These are phyloP conservation scores for Chloropsis hardwickii DNA, from an alignment of 2,113 vertebrate species.

Conservation along the genomic window DNA sequence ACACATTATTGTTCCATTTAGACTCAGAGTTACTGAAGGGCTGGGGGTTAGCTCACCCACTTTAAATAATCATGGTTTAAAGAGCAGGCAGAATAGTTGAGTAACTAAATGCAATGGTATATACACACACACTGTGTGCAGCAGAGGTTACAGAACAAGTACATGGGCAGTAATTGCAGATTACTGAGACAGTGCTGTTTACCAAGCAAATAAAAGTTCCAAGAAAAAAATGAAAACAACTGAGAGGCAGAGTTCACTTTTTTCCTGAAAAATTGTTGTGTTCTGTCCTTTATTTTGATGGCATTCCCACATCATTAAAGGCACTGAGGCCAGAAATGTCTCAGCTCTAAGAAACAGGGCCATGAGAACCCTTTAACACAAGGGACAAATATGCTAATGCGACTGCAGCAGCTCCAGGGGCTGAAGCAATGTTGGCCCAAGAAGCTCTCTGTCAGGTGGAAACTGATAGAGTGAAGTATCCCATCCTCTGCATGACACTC, in stretches of 20 bases:
- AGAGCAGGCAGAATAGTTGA: not conserved
- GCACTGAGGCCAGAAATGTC: not conserved
- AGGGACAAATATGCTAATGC: no score
- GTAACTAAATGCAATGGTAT: not conserved
- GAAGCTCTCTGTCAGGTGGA: not conserved
- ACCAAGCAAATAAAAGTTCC: not conserved
- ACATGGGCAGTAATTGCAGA: not conserved
- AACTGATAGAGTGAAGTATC: not conserved
- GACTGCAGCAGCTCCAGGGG: not conserved
- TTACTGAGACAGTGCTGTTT: not conserved
- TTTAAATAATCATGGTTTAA: constrained; percentile 26
- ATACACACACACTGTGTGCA: not conserved
- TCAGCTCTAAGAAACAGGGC: not conserved
- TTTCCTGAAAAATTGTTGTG: not conserved
- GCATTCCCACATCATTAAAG: not conserved
- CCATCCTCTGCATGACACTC: rapidly evolving
- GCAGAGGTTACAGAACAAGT: constrained; percentile 3
- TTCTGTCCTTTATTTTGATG: not conserved
- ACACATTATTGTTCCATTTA: not conserved
- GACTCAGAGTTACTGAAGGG: not conserved
- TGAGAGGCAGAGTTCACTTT: not conserved
- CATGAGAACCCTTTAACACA: not conserved
- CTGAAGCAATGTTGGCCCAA: not conserved
- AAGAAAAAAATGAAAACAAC: not conserved
- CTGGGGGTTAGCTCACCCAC: not conserved